Evolutionary conservation across 2,888 invertebrate species (phyloP), one percentile per base, ranked within the genome.

Genomic region (Pachliopta kotzebuea): DNA sequence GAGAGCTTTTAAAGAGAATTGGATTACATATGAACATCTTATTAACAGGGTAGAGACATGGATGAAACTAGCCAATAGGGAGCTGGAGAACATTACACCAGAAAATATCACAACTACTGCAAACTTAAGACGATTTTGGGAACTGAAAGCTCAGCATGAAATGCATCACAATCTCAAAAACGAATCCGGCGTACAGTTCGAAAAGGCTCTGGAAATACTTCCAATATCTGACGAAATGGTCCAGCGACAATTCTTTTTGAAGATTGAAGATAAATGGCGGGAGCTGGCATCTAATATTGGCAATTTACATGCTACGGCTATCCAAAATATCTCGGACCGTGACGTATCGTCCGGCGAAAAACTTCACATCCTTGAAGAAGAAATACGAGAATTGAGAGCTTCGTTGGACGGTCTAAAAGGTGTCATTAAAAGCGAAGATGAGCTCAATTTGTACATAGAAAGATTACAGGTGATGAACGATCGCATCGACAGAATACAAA

Each of bases 111-210:
- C 93, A 60, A 93, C 94, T 0, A 93, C 94, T 14, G 94, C 95
- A 61, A 95, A 96, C 74, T 94, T 96, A 84, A 93, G 96, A 71
- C 94, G 96, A 73, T 97, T 97, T 87, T 97, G 97, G 97, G 97
- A 97, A 85, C 84, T 97, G 56, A 97, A 96, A 82, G 97, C 97
- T 0, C 96, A 97, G 74, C 96, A 96, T 74, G 97, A 97, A 89
- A 94, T 97, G 26, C 94, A 97, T 80, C 96, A 96, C 72, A 95
- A 94, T 70, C 93, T 96, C 58, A 94, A 95, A 61, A 94, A 94
- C 66, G 96, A 96, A 71, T 94, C 96, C 0, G 94, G 94, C 21
- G 90, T 93, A 54, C 94, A 94, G 68, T 94, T 97, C 72, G 96
- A 97, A 76, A 95, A 95, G 72, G 95, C 97, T 0, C 81, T 97